phyloP scores from a whole-genome alignment of 2,888 invertebrate species.

The Nebria brevicollis region DNA sequence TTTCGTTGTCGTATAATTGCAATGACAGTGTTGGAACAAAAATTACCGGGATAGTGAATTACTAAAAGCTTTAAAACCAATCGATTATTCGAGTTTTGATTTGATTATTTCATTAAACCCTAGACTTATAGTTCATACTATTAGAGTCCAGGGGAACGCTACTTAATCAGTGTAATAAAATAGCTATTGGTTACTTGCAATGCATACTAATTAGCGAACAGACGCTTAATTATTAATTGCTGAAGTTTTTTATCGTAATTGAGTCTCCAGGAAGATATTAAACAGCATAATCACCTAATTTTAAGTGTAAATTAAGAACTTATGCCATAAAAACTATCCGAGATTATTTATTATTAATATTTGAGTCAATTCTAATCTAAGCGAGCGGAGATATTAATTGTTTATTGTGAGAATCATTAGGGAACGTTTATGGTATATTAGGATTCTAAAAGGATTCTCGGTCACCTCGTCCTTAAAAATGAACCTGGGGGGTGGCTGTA shows the following conservation, averaged over 20 bases:
- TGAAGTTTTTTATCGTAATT: background rate
- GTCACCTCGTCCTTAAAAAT: too few species aligned
- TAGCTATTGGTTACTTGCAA: conserved; percentile 9
- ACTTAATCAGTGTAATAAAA: conserved; percentile 21
- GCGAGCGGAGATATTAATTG: too few species aligned
- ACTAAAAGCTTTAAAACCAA: background rate
- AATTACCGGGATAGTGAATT: background rate
- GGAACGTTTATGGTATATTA: too few species aligned
- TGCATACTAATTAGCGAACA: conserved; percentile 8
- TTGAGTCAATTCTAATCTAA: too few species aligned
- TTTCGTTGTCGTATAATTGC: background rate
- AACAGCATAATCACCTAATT: too few species aligned
- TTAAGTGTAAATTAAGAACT: too few species aligned
- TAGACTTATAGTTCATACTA: background rate
- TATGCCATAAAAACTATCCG: too few species aligned
- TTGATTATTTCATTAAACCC: conserved; percentile 6
- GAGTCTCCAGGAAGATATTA: background rate
- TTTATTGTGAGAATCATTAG: too few species aligned
- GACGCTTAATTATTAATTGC: background rate
- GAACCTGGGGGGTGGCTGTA: too few species aligned
- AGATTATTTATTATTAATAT: too few species aligned
- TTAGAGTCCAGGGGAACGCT: background rate
- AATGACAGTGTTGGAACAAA: background rate
- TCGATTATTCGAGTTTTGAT: conserved; percentile 1
- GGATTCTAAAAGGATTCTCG: too few species aligned